Evolutionary conservation across 2,888 invertebrate genomes (phyloP).

Genomic region (Drosophila nigritarsus): DNA sequence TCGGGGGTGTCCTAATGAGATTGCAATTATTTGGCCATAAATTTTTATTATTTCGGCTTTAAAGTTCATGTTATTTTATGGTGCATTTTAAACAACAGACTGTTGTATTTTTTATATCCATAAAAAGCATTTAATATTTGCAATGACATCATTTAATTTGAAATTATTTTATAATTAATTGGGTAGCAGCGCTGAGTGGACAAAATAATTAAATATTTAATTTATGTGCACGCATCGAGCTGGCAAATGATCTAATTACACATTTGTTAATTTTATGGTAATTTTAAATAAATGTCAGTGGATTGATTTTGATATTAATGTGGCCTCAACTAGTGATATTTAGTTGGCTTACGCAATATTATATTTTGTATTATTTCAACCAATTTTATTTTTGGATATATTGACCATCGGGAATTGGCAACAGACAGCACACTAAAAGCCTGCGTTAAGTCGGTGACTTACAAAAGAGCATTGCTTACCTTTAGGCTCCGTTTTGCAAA

Average conservation of each 20-base stretch:
- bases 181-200: conserved; percentile 57
- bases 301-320: neutral
- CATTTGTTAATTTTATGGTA: neutral
- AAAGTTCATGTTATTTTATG: conserved; percentile 66
- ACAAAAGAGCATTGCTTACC: conserved; percentile 18
- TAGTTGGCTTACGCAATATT: neutral
- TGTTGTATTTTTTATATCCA: conserved; percentile 33
- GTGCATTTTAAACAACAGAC: conserved; percentile 50
- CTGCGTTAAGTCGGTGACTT: conserved; percentile 9
- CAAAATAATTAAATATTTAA: conserved; percentile 77
- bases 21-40: conserved; percentile 84
- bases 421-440: neutral
- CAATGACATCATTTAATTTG: conserved; percentile 65
- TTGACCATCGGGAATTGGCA: neutral
- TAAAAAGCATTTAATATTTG: conserved; percentile 42
- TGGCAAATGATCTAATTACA: conserved; percentile 50
- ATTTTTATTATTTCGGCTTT: conserved; percentile 83
- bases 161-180: conserved; percentile 79
- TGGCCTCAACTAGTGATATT: neutral
- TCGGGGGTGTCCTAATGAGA: conserved; percentile 79
- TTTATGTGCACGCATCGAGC: conserved; percentile 50
- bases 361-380: neutral
- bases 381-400: neutral
- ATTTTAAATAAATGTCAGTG: conserved; percentile 6
- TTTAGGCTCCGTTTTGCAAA: conserved; percentile 6